phyloP scores from a whole-genome alignment of 2,888 invertebrate genomes.

The Himalopsyche kuldschensis region DNA sequence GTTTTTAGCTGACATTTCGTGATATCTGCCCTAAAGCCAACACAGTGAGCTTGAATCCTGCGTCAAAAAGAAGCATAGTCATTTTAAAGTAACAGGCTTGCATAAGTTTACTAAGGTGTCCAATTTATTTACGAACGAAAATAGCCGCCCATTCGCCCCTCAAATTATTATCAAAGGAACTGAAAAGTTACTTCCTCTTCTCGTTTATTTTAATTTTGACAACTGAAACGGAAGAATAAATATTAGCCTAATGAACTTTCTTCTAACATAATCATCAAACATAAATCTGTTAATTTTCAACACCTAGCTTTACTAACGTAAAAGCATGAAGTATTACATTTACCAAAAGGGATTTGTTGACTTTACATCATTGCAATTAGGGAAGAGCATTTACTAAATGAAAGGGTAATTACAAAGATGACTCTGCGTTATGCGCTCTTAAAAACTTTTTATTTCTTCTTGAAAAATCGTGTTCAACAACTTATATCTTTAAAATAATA shows the following conservation, averaged over 20 bases:
- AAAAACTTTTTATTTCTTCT: no score
- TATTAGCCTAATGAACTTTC: background rate
- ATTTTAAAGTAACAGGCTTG: background rate
- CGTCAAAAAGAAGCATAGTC: background rate
- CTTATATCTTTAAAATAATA: no score
- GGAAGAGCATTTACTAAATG: no score
- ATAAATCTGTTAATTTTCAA: background rate
- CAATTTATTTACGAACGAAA: background rate
- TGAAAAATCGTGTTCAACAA: no score
- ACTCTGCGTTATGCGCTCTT: no score
- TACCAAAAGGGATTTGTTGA: no score
- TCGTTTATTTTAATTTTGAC: background rate
- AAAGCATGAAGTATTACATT: no score
- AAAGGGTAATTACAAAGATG: no score
- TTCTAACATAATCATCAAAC: background rate
- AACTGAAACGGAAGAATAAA: background rate
- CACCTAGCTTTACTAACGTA: background rate
- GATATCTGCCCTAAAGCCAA: no score
- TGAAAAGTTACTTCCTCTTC: background rate
- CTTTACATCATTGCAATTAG: no score
- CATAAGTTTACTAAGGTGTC: background rate
- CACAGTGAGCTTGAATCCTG: no score
- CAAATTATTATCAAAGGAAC: background rate
- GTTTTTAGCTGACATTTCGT: no score
- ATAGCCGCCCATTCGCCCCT: background rate